Conservation (phyloP, 1,140 invertebrate species). For the Microplitis mediator region DNA sequence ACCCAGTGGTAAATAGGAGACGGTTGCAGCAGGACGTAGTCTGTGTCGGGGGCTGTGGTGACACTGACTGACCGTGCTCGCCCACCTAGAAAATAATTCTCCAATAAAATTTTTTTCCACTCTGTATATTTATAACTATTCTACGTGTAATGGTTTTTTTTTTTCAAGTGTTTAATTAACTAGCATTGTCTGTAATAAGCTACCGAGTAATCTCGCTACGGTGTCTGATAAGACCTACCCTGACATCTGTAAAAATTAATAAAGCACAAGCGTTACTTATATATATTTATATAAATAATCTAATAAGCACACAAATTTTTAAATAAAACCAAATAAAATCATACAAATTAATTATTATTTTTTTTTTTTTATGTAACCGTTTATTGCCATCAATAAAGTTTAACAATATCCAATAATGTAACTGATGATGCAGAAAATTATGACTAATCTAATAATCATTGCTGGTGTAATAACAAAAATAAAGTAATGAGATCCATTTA, state of each 20-base stretch:
- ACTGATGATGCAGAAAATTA: neutral
- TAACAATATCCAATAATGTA: constrained; percentile 7
- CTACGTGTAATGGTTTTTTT: neutral
- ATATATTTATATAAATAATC: constrained; percentile 7
- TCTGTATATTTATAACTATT: constrained; percentile 2
- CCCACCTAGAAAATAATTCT: constrained; percentile 41
- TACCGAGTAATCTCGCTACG: neutral
- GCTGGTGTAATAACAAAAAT: too few relatives aligned
- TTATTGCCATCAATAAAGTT: constrained; percentile 38
- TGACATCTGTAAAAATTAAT: constrained; percentile 40
- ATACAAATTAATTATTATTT: constrained; percentile 20
- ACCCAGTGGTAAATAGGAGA: constrained; percentile 64
- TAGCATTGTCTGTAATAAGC: constrained; percentile 6
- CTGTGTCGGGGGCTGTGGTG: constrained; percentile 54
- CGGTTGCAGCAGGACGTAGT: constrained; percentile 65
- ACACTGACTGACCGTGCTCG: constrained; percentile 37
- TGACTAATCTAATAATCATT: neutral
- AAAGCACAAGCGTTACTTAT: neutral
- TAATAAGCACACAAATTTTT: constrained; percentile 2
- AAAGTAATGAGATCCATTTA: neutral
- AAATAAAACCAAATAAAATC: constrained; percentile 25
- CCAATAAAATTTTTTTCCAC: neutral
- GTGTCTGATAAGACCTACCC: constrained; percentile 41
- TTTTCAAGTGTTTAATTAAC: neutral
- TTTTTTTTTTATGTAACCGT: constrained; percentile 34